Base-by-base conservation (phyloP, 2,113 vertebrate species). In the Calidris pugnax region DNA sequence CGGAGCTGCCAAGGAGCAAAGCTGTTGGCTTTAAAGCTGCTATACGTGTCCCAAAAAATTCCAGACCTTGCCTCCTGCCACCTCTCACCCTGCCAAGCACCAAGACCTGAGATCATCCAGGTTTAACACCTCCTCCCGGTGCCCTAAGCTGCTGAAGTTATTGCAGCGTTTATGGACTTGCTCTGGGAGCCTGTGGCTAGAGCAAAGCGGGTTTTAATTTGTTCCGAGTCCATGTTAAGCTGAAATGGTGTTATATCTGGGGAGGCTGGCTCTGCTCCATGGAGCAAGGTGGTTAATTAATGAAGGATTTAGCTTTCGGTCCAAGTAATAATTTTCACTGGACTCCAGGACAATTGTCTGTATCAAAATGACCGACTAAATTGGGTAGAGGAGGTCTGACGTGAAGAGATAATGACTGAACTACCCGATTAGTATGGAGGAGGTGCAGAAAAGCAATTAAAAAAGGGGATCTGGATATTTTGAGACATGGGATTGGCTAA, bases 391-490 rank as follows among this genome's bases (percentile, higher is more conserved):
- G 90, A 97, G 79, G 83, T 79, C 85, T 95, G 92, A 97, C 7
- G 2, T 94, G 79, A 89, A 81, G 94, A 91, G 90, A 96, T 97
- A 97, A 97, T 96, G 81, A 85, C 83, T 80, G 91, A 95, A 91
- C 43, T 86, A 43, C 75, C 39, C 2, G 15, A 89, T 97, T 92
- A 93, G 56, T 84, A 72, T 66, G 63, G 73, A 95, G 51, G 48
- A 95, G 71, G 56, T 33, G 55, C 27, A 86, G 82, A 73, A 96
- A 97, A 96, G 89, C 92, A 97, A 97, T 97, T 97, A 96, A 96
- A 98, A 96, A 89, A 14, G 12, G 72, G 82, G 60, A 83, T 91
- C 60, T 78, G 68, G 89, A 78, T 94, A 90, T 97, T 97, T 66
- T 37, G 53, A 64, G 78, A 68, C 69, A 57, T 59, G 33, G 82